Percentiles rank a stretch among this genome's conserved stretches.
Conservation (phyloP, 2,113 vertebrate species). For the Pardalotus punctatus region DNA sequence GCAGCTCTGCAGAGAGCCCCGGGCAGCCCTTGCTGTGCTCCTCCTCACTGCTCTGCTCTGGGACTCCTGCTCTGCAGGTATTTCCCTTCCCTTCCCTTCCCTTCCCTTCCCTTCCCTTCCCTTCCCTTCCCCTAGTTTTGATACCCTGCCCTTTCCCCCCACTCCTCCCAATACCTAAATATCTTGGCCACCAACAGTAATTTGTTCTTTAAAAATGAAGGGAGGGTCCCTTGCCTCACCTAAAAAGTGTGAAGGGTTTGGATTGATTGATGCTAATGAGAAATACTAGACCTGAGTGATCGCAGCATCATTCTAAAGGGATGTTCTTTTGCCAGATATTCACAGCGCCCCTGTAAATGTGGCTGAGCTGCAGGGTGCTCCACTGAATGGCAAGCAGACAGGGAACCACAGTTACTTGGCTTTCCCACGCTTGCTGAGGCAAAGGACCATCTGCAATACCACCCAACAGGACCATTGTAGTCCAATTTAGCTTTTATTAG, state of each 20-base stretch:
- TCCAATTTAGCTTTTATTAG: not conserved
- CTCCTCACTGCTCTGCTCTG: not conserved
- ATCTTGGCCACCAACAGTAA: not conserved
- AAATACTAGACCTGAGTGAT: not conserved
- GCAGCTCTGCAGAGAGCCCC: not conserved
- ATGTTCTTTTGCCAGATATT: not conserved
- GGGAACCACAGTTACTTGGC: not conserved
- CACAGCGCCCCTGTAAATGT: not conserved
- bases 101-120: no score
- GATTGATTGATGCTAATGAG: not conserved
- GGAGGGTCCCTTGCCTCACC: not conserved
- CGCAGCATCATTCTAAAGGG: not conserved
- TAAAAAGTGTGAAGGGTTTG: not conserved
- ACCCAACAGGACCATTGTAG: not conserved
- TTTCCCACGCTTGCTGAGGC: not conserved
- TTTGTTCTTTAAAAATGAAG: not conserved
- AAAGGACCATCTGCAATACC: not conserved
- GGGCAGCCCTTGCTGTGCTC: not conserved
- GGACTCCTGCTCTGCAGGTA: constrained; percentile 62
- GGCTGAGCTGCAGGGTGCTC: not conserved
- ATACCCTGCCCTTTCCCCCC: not conserved
- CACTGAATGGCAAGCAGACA: not conserved
- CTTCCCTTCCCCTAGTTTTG: not conserved
- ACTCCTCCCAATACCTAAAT: not conserved
- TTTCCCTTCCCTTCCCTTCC: no score